Evolutionary conservation across 1,140 invertebrate genomes (phyloP), one percentile per base, ranked within the genome.

Genomic region (Drosophila ogumai): DNA sequence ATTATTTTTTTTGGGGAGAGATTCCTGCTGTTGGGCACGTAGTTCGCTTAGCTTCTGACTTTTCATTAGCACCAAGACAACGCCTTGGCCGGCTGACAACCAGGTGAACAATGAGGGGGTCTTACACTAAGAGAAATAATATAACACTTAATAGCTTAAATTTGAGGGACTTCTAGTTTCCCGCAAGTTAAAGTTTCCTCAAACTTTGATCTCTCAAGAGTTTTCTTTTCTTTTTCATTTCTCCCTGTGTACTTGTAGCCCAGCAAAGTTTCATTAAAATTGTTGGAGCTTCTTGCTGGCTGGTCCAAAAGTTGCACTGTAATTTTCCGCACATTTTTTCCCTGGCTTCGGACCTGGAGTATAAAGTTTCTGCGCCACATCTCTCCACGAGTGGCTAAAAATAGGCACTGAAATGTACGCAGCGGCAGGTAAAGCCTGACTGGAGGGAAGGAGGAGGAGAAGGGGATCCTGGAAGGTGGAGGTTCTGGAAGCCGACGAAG

Each of bases 211-310:
- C 6, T 6, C 0, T 7, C 6, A 3, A 22, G 40, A 1, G 8
- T 1, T n/a, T n/a, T 17, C 3, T 41, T n/a, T 9, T 9, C 7
- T 17, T 5, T 1, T 15, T 3, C 4, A 38, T 55, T 55, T 25
- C 34, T 31, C 15, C 19, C 13, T n/a, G 34, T 55, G 43, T 4
- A 36, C 22, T 6, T 34, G 19, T 13, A 9, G 22, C 43, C 34
- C 43, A 41, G 32, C 67, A 88, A 88, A 90, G 84, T 90, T 90
- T 84, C 85, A 88, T 88, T 88, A 90, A 87, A 86, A 88, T 73
- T 88, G 84, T 25, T 77, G 38, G 61, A 63, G 32, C 59, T 17
- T 17, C 32, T 40, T 22, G 43, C 49, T 66, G 56, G 15, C 31
- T 34, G 59, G 31, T 31, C 75, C 36, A 57, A 75, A 78, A 77